phyloP scores from a whole-genome alignment of 2,888 invertebrate genomes.

The Nomada ferruginata region DNA sequence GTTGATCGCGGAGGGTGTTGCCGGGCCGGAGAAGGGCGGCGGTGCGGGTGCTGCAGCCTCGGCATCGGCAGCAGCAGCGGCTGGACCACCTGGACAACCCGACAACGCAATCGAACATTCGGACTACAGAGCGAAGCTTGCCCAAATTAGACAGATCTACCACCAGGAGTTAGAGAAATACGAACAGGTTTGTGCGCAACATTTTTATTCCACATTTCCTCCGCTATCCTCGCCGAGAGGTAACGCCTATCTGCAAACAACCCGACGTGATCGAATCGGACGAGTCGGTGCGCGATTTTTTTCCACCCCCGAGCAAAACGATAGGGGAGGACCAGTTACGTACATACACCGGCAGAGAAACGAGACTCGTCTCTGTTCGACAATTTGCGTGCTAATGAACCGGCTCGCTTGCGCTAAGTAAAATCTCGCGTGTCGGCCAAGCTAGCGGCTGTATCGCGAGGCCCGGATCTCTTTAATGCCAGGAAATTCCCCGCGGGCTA shows the following conservation, averaged over 20 bases:
- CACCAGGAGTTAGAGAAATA: constrained; percentile 99
- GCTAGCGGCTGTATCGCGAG: constrained; percentile 53
- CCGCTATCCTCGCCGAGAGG: background rate
- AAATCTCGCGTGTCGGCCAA: constrained; percentile 77
- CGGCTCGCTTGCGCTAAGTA: constrained; percentile 69
- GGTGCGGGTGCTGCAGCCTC: constrained; percentile 95
- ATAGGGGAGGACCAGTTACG: constrained; percentile 45
- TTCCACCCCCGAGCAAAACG: constrained; percentile 15
- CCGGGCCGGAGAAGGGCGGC: constrained; percentile 97
- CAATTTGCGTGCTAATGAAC: constrained; percentile 80
- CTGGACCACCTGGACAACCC: constrained; percentile 90
- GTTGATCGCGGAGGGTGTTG: constrained; percentile 99
- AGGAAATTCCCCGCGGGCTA: constrained; percentile 36
- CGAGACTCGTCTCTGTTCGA: constrained; percentile 28
- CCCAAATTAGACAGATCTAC: constrained; percentile 99
- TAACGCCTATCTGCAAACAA: background rate
- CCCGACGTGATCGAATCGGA: constrained; percentile 28
- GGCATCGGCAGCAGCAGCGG: constrained; percentile 91
- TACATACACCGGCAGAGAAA: background rate
- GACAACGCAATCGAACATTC: constrained; percentile 99
- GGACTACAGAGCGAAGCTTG: constrained; percentile 99
- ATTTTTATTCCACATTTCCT: no score
- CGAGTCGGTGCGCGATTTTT: background rate
- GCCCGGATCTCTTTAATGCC: constrained; percentile 55
- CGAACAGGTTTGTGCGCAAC: constrained; percentile 89